Base-by-base conservation (phyloP, 2,113 vertebrate genomes). In the Taurulus bubalis region DNA sequence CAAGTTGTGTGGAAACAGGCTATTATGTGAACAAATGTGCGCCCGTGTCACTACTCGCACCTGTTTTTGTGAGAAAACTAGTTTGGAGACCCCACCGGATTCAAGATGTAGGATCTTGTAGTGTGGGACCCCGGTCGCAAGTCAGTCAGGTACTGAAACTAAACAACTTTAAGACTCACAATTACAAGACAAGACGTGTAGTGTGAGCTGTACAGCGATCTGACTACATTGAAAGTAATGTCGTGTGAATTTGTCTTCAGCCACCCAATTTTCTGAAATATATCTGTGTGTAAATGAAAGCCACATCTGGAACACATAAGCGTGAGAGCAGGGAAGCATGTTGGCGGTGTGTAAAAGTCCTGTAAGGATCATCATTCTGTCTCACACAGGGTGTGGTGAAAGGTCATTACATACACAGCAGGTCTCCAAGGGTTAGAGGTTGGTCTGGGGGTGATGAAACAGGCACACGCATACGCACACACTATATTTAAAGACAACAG, bases 291-390 rank as follows among this genome's bases (percentile, higher is more conserved):
- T 18, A 77, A 76, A 88, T 84, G 38, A 89, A 87, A 88, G 62
- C 36, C 80, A 91, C 93, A 94, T 93, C 86, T 94, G 91, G 92
- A 91, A 64, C n/a, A 26, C 75, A 90, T 92, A 82, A 89, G 64
- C 9, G 24, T 83, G 56, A 62, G 60, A 59, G 47, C 49, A 36
- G 30, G 38, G 36, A 81, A 79, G 64, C n/a, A 38, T 89, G 79
- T 77, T 68, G 18, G 45, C 87, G 72, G 77, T 70, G 22, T 86
- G 83, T 53, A 76, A 91, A 77, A 76, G 47, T 30, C 74, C 63
- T 77, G 63, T 85, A 75, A 75, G 72, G 67, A 86, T 84, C 79
- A 77, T 86, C 65, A 67, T 63, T 88, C 49, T 75, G 65, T 77
- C 71, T 89, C 28, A 10, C 55, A 53, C 36, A 67, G 86, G 86